Percentiles rank a stretch among this genome's conserved stretches.
Conservation (phyloP, 1,140 invertebrate species). For the Oryctes rhinoceros region DNA sequence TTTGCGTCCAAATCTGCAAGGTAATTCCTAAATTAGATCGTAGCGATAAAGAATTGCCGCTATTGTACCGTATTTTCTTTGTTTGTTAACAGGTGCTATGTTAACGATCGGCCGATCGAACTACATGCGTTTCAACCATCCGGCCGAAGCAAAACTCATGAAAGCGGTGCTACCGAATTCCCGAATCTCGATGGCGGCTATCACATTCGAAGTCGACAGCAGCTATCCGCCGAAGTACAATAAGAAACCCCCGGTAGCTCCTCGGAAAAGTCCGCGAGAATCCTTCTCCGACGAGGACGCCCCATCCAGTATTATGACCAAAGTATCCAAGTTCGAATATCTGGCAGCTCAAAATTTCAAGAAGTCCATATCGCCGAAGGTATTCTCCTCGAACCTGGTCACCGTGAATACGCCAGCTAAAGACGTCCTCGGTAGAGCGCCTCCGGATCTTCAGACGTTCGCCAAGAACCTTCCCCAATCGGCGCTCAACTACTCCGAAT, state of each 20-base stretch:
- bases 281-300: constrained; percentile 63
- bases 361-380: constrained; percentile 74
- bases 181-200: constrained; percentile 80
- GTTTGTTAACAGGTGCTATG: constrained; percentile 76
- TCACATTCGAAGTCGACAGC: constrained; percentile 64
- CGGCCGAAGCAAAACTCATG: constrained; percentile 84
- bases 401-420: constrained; percentile 82
- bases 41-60: too few species aligned
- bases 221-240: constrained; percentile 56
- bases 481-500: constrained; percentile 59
- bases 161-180: constrained; percentile 79
- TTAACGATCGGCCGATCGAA: constrained; percentile 87
- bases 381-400: constrained; percentile 77
- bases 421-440: constrained; percentile 73
- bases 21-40: too few species aligned
- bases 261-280: constrained; percentile 59
- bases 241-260: constrained; percentile 65
- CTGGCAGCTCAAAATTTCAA: constrained; percentile 63
- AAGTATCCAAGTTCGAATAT: constrained; percentile 70
- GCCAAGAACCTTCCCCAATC: constrained; percentile 59
- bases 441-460: constrained; percentile 62
- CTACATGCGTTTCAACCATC: constrained; percentile 90
- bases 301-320: constrained; percentile 66
- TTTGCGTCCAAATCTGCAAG: too few species aligned
- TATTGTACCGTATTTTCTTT: neutral